Conservation (phyloP, 2,113 vertebrate genomes). For the Cottus gobio region DNA sequence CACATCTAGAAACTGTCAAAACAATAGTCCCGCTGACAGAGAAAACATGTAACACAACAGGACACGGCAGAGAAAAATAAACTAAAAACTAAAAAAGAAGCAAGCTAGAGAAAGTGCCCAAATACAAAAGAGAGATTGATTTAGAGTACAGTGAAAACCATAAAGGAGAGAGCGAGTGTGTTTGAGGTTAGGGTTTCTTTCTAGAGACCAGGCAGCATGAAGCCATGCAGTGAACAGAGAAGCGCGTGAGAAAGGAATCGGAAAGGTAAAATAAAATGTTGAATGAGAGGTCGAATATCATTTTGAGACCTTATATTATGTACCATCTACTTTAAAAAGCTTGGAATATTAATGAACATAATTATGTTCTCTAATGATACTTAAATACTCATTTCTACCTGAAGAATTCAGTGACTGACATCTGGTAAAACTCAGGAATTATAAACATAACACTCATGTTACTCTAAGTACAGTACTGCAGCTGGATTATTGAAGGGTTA, state of each 20-base stretch:
- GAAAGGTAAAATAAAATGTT: not conserved
- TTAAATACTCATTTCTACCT: not conserved
- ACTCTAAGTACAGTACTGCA: not conserved
- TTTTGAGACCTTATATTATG: not conserved
- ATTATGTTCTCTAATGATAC: not conserved
- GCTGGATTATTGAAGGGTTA: not conserved
- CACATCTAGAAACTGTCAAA: not conserved
- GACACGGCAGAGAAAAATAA: not conserved
- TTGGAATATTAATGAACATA: not conserved
- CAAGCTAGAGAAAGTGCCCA: not conserved
- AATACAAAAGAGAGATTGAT: constrained; percentile 18
- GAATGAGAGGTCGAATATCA: constrained; percentile 1
- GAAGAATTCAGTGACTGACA: not conserved
- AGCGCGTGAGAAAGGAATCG: constrained; percentile 8
- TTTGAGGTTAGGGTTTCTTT: not conserved
- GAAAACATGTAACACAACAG: constrained; percentile 29
- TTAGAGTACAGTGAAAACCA: constrained; percentile 11
- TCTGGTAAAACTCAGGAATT: not conserved
- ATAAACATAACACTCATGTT: too few species aligned
- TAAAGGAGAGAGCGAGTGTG: not conserved
- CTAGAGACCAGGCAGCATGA: constrained; percentile 46
- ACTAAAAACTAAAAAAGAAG: not conserved
- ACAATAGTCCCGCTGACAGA: not conserved
- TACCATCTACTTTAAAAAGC: not conserved
- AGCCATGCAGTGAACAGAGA: constrained; percentile 59